Percentiles rank a stretch among this genome's conserved stretches.
phyloP scores from a whole-genome alignment of 2,888 invertebrate species.

The Rapana venosa region DNA sequence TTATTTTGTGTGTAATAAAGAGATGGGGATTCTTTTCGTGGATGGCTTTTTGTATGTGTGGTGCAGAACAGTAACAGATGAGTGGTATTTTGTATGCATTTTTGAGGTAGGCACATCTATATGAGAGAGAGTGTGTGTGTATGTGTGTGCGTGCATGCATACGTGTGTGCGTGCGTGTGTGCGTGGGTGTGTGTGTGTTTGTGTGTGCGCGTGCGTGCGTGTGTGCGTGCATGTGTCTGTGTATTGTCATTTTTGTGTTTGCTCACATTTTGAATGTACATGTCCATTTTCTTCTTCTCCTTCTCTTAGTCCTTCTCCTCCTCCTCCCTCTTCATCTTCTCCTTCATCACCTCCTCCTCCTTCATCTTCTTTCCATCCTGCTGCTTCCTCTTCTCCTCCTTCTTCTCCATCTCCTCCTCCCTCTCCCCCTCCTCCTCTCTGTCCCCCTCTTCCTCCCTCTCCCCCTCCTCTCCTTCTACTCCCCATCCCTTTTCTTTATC shows the following conservation, averaged over 20 bases:
- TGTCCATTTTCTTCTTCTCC: neutral
- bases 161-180: conserved; percentile 20
- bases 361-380: neutral
- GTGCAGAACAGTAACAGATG: too few relatives aligned
- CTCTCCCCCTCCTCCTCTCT: neutral
- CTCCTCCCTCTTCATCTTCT: neutral
- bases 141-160: neutral
- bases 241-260: neutral
- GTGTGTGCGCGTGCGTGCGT: neutral
- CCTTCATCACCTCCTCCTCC: neutral
- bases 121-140: neutral
- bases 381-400: neutral
- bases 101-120: too few relatives aligned
- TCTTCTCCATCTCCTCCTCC: neutral
- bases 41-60: too few relatives aligned
- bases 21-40: too few relatives aligned
- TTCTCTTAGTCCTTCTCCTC: neutral
- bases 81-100: too few relatives aligned
- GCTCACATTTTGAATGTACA: neutral
- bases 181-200: neutral
- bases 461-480: too few relatives aligned
- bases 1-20: too few relatives aligned
- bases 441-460: too few relatives aligned
- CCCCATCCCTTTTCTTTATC: neutral
- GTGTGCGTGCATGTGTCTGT: neutral